Conservation (phyloP, 2,797 vertebrate genomes). For the Telmatherina bonti region DNA sequence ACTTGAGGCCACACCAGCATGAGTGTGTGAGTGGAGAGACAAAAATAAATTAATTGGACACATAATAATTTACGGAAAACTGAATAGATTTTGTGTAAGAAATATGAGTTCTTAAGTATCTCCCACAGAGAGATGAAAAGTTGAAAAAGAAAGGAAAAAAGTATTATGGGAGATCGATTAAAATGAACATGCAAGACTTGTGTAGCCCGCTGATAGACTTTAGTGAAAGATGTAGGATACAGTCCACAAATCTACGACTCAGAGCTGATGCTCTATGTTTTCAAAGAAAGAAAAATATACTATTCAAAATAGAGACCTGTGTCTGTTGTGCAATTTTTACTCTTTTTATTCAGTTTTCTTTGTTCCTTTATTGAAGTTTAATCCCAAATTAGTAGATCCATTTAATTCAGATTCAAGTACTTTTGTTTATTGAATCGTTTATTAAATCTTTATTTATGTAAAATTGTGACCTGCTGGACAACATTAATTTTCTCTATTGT, state of each 20-base stretch:
- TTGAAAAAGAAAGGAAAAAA: neutral
- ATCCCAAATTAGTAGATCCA: neutral
- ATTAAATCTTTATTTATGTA: too few species aligned
- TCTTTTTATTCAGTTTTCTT: neutral
- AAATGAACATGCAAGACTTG: neutral
- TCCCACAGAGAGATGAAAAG: neutral
- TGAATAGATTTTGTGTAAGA: neutral
- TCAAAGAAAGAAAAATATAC: neutral
- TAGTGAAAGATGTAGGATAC: neutral
- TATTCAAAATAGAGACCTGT: neutral
- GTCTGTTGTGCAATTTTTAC: neutral
- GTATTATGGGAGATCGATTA: neutral
- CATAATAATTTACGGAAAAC: neutral
- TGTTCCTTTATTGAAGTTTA: too few species aligned
- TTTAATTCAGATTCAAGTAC: neutral
- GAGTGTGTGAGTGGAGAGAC: neutral
- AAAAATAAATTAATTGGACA: neutral
- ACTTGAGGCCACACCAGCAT: neutral
- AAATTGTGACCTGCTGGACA: too few species aligned
- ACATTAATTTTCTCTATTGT: too few species aligned
- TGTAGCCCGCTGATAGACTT: neutral
- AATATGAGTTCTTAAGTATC: neutral
- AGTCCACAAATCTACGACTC: neutral
- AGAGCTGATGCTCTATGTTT: neutral
- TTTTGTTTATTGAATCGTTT: too few species aligned